Evolutionary conservation across 2,888 invertebrate genomes (phyloP).

Genomic region (Incurvaria masculella): DNA sequence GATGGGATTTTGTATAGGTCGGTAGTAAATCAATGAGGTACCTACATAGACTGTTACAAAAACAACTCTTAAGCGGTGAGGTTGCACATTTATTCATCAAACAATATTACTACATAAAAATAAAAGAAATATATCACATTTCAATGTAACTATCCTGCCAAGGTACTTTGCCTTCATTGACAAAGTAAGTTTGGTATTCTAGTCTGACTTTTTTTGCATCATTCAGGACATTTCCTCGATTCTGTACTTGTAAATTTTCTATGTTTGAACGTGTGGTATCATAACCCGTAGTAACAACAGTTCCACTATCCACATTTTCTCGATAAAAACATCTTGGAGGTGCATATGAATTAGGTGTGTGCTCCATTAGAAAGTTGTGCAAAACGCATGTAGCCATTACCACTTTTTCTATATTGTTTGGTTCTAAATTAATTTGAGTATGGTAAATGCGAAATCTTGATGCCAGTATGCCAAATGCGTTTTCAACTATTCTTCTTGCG

Average conservation of each 20-base stretch:
- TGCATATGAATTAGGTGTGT: conserved; percentile 10
- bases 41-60: conserved; percentile 6
- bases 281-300: conserved; percentile 9
- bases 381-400: conserved; percentile 15
- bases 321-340: conserved; percentile 13
- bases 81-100: conserved; percentile 6
- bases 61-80: conserved; percentile 6
- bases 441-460: conserved; percentile 15
- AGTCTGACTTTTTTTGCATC: conserved; percentile 8
- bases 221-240: conserved; percentile 11
- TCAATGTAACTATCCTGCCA: conserved; percentile 14
- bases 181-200: conserved; percentile 13
- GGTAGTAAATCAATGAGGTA: too few species aligned
- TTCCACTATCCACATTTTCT: conserved; percentile 11
- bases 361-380: conserved; percentile 15
- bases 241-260: conserved; percentile 11
- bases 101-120: conserved; percentile 7
- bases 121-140: conserved; percentile 8
- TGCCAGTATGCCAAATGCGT: conserved; percentile 19
- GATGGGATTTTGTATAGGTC: too few species aligned
- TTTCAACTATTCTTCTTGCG: conserved; percentile 16
- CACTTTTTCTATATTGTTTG: conserved; percentile 14
- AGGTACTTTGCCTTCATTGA: conserved; percentile 12
- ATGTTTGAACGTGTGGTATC: conserved; percentile 10
- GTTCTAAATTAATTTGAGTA: conserved; percentile 15